Base-by-base conservation (phyloP, 2,888 invertebrate species). In the Trimorus sp. region DNA sequence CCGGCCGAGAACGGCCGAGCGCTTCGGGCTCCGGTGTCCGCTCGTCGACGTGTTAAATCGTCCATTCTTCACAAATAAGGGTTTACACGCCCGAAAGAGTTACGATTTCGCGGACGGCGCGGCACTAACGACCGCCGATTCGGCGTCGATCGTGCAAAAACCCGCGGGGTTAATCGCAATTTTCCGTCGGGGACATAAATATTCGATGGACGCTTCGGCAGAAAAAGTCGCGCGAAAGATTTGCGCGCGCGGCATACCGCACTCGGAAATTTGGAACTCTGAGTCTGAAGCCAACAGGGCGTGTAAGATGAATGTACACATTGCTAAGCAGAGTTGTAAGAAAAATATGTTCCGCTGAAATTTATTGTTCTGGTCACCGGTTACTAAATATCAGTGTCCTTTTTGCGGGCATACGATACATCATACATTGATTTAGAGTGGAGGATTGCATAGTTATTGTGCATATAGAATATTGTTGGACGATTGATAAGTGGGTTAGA, bases 271-370 rank as follows among this genome's bases (percentile, higher is more conserved):
- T 76, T 73, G 66, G 76, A 76, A 76, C 81, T 81, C 58, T 16
- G 68, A 76, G 81, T 66, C 81, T 81, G 76, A 66, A 75, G 62
- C 68, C 73, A 65, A 58, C 81, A 81, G 81, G 66, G 76, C 81
- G 66, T 76, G 56, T 81, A 81, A 81, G 81, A 81, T 81, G 76
- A 81, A 81, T 81, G 81, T 76, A 76, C 71, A 76, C 76, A 71
- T 66, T 68, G 68, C 81, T 81, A 71, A 76, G 81, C 76, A 38
- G 53, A 48, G 66, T 62, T 51, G 62, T 60, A 76, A 71, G 71
- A 76, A 80, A 80, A 76, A 68, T 80, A 75, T 65, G 75, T 69
- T 76, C 26, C 60, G 37, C 48, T 1, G 2, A 40, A 71, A 80
- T 76, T 79, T 74, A 79, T 79, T 68, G 74, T 74, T 42, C 62